Evolutionary conservation across 2,888 invertebrate species (phyloP).

Genomic region (Trachelus troglodyta): DNA sequence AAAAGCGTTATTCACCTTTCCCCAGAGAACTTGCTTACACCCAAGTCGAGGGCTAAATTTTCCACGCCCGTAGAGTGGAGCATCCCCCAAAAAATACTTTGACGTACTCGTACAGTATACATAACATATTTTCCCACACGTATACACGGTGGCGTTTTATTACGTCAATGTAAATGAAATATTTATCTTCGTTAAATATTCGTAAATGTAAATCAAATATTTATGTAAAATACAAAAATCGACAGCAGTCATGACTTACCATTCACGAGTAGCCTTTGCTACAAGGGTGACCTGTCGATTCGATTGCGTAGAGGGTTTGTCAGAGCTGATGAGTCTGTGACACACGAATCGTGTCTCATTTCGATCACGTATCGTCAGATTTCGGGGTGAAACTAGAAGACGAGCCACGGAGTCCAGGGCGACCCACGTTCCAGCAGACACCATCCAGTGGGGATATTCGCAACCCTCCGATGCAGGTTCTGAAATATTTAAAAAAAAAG

Average conservation of each 20-base stretch:
- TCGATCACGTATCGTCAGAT: constrained; percentile 55
- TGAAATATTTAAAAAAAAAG: constrained; percentile 29
- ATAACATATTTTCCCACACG: not conserved
- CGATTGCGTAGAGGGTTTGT: constrained; percentile 35
- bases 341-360: constrained; percentile 56
- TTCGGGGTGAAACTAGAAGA: constrained; percentile 48
- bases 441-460: constrained; percentile 54
- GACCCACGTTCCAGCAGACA: constrained; percentile 53
- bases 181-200: too few relatives aligned
- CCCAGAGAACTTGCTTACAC: not conserved
- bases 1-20: not conserved
- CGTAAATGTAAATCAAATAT: not conserved
- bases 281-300: constrained; percentile 47
- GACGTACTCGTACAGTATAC: not conserved
- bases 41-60: not conserved
- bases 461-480: constrained; percentile 47
- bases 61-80: not conserved
- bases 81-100: not conserved
- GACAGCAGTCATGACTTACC: constrained; percentile 43
- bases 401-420: constrained; percentile 54
- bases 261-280: constrained; percentile 55
- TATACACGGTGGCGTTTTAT: not conserved
- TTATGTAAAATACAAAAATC: not conserved
- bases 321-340: constrained; percentile 43
- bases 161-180: not conserved